Evolutionary conservation across 2,797 vertebrate genomes (phyloP).

Genomic region (Fratercula arctica): DNA sequence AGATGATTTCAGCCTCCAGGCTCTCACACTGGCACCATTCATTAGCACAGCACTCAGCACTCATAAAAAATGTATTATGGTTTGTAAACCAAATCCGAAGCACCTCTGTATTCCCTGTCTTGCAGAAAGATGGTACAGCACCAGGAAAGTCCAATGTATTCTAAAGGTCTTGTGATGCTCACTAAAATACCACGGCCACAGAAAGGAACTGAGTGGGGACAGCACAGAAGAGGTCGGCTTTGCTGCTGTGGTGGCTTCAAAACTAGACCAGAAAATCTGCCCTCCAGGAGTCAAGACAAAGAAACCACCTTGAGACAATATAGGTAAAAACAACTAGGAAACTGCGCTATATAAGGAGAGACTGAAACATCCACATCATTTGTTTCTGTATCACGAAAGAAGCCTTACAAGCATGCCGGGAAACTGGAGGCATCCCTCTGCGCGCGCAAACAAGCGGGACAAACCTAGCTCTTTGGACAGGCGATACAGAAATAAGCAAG

Average conservation of each 20-base stretch:
- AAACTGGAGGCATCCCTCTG: not conserved
- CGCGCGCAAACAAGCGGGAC: not conserved
- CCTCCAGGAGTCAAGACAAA: not conserved
- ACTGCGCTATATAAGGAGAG: rapidly evolving
- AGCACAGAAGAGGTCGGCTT: not conserved
- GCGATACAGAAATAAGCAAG: not conserved
- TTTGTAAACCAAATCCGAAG: conserved; percentile 24
- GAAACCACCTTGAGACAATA: not conserved
- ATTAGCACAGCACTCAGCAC: conserved; percentile 40
- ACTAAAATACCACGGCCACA: not conserved
- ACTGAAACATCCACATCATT: rapidly evolving
- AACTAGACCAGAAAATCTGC: conserved; percentile 42
- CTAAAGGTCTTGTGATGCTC: not conserved
- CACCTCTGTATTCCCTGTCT: not conserved
- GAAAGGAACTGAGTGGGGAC: not conserved
- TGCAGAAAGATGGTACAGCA: not conserved
- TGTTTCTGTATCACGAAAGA: not conserved
- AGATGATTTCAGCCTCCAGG: conserved; percentile 26
- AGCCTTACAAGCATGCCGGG: rapidly evolving
- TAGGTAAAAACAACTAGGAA: not conserved
- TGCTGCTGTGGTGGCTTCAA: not conserved
- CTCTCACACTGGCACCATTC: conserved; percentile 26
- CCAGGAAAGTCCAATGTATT: not conserved
- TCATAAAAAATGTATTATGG: conserved; percentile 36
- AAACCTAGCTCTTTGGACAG: not conserved